Evolutionary conservation across 1,140 invertebrate species (phyloP), one percentile per base, ranked within the genome.

Genomic region (Drosophila neocordata): DNA sequence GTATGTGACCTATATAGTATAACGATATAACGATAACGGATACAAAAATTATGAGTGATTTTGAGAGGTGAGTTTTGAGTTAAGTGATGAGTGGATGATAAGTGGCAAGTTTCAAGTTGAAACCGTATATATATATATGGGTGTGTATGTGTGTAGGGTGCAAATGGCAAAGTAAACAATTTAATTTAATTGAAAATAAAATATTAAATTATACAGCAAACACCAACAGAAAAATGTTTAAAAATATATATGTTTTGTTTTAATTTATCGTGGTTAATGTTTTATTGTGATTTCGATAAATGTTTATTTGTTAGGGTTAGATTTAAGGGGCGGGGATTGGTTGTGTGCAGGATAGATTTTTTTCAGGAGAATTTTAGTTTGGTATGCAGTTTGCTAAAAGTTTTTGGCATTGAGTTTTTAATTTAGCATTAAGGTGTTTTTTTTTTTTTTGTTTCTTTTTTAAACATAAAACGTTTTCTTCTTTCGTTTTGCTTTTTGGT

Each of bases 1-100:
- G 93, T 93, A 94, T 92, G 92, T 94, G 93, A 93, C 94, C 94
- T 94, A 93, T 84, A 91, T 90, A 56, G 27, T 65, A 83, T 80
- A 73, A 83, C 73, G 72, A 77, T 74, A 73, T 73, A 74, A 74
- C 71, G 69, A 90, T 89, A 81, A 90, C 84, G 53, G 75, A 89
- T 89, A 90, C 77, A 90, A 12, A 48, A 90, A 35, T 90, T 82
- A 90, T 89, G 62, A 69, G 66, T 74, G 79, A 79, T 76, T 73
- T 78, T 82, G 78, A 84, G 70, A 78, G 71, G 60, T 63, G 53
- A 48, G 58, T 55, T 48, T n/a, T 6, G 20, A 24, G 51, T 62
- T 37, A 58, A 68, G 66, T 62, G 38, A 66, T 44, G 57, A 68
- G 55, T 73, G 70, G 27, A 31, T 15, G 27, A 31, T 0, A 6